Evolutionary conservation across 2,888 invertebrate species (phyloP).

Genomic region (Eulithis prunata): DNA sequence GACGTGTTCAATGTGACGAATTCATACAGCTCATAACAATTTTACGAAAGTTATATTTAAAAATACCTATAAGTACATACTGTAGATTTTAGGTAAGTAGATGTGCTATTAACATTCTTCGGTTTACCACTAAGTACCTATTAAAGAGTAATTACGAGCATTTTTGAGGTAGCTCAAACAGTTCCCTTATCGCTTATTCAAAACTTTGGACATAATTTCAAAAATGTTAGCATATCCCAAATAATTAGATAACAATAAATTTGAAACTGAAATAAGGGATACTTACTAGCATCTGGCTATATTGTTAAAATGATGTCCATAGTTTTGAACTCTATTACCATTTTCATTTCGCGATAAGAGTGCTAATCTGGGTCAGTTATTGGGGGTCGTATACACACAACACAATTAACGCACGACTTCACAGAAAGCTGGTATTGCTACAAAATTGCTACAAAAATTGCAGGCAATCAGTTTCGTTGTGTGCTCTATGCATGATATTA

Average conservation of each 20-base stretch:
- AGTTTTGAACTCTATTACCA: too few relatives aligned
- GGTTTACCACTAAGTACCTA: constrained; percentile 14
- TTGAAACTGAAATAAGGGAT: too few relatives aligned
- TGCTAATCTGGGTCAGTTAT: constrained; percentile 29
- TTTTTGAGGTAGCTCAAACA: constrained; percentile 10
- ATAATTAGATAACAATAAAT: too few relatives aligned
- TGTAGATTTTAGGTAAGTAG: neutral
- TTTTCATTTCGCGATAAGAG: too few relatives aligned
- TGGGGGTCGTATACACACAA: constrained; percentile 42
- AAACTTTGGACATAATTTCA: too few relatives aligned
- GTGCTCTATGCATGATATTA: constrained; percentile 53
- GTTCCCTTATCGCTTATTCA: neutral
- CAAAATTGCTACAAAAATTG: constrained; percentile 41
- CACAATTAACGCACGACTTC: constrained; percentile 49
- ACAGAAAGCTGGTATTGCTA: constrained; percentile 45
- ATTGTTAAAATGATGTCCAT: too few relatives aligned
- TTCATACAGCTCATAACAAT: neutral
- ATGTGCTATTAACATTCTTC: constrained; percentile 8
- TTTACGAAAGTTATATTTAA: neutral
- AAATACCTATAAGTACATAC: neutral
- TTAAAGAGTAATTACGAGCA: constrained; percentile 16
- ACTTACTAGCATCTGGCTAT: too few relatives aligned
- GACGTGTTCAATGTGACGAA: too few relatives aligned
- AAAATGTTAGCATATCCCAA: too few relatives aligned
- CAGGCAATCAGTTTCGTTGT: constrained; percentile 49